Evolutionary conservation across 2,797 vertebrate genomes (phyloP).

Genomic region (Odontamblyopus lacepedii): DNA sequence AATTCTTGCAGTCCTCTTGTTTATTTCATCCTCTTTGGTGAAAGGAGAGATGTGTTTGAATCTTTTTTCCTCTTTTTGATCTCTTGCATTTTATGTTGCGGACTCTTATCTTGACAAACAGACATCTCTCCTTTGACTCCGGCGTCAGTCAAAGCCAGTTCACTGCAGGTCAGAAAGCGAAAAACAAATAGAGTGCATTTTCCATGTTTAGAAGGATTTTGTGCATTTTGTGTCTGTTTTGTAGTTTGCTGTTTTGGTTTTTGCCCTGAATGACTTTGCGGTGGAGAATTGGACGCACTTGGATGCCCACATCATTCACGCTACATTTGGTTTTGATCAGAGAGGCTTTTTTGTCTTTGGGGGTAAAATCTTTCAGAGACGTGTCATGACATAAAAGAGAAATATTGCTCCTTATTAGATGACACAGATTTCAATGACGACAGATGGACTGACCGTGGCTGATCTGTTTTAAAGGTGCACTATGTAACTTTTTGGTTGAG

Average conservation of each 20-base stretch:
- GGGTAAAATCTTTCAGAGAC: conserved; percentile 1
- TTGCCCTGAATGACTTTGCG: background rate
- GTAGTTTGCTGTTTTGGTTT: background rate
- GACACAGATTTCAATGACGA: background rate
- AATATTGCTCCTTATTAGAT: background rate
- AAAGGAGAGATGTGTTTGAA: conserved; percentile 10
- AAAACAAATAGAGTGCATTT: background rate
- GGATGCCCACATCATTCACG: conserved; percentile 1
- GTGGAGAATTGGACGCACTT: background rate
- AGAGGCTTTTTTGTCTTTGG: background rate
- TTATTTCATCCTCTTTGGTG: background rate
- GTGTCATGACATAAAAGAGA: background rate
- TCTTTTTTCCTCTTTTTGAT: conserved; percentile 30
- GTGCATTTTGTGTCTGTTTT: background rate
- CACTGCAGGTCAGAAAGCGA: background rate
- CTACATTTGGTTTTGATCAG: conserved; percentile 10
- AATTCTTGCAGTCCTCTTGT: background rate
- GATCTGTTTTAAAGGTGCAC: too few relatives aligned
- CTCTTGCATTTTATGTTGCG: conserved; percentile 17
- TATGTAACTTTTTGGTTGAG: too few relatives aligned
- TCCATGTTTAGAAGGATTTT: background rate
- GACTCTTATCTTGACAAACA: conserved; percentile 36
- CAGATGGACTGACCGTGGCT: background rate
- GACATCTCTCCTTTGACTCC: conserved; percentile 10
- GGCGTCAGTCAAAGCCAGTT: conserved; percentile 36